Percentiles rank a stretch among this genome's conserved stretches.
Evolutionary conservation across 2,888 invertebrate genomes (phyloP).

Genomic region (Lacanobia wlatinum): DNA sequence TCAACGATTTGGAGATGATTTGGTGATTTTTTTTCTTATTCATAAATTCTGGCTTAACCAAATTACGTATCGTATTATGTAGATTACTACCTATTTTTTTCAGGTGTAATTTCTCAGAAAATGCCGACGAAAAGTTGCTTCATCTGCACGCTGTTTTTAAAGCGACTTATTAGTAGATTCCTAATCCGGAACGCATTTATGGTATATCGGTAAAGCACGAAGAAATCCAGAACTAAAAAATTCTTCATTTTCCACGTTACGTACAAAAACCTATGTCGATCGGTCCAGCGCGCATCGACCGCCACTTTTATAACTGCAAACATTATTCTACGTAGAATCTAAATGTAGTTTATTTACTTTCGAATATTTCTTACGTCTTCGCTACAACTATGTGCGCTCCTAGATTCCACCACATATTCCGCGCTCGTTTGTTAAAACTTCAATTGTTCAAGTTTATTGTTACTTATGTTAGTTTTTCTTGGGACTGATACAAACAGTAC

Average conservation of each 20-base stretch:
- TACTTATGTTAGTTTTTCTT: slow-evolving; percentile 45
- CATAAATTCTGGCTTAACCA: too few relatives aligned
- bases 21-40: too few relatives aligned
- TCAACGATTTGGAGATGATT: too few relatives aligned
- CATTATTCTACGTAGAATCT: slow-evolving; percentile 60
- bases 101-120: too few relatives aligned
- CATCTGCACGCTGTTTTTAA: too few relatives aligned
- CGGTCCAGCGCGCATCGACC: slow-evolving; percentile 19
- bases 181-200: slow-evolving; percentile 1
- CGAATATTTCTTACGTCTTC: slow-evolving; percentile 56
- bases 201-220: neutral
- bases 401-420: slow-evolving; percentile 19
- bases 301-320: slow-evolving; percentile 56
- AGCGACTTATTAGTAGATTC: too few relatives aligned
- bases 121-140: too few relatives aligned
- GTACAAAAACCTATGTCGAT: slow-evolving; percentile 10
- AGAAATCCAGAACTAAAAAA: neutral
- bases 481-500: slow-evolving; percentile 39
- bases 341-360: slow-evolving; percentile 65
- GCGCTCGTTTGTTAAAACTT: slow-evolving; percentile 10
- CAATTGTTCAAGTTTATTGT: slow-evolving; percentile 26
- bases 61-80: too few relatives aligned
- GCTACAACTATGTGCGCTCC: slow-evolving; percentile 22
- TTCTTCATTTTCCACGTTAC: neutral
- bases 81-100: too few relatives aligned